Evolutionary conservation across 2,113 vertebrate species (phyloP).

Genomic region (Tinamus guttatus): DNA sequence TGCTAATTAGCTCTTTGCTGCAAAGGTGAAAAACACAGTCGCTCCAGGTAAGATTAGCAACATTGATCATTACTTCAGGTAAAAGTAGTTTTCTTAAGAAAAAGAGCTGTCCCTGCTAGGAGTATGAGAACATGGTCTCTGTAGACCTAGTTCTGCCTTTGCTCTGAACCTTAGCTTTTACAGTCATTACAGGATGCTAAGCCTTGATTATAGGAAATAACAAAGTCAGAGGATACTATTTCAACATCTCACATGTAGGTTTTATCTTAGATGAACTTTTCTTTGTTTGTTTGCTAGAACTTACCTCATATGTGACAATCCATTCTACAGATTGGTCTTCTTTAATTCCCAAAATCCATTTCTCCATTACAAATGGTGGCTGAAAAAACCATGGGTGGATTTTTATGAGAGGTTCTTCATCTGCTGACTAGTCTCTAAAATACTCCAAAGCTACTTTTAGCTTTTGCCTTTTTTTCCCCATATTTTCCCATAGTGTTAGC

Average conservation of each 20-base stretch:
- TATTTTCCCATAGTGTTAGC: neutral
- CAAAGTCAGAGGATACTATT: slow-evolving; percentile 19
- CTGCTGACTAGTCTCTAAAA: neutral
- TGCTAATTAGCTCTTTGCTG: slow-evolving; percentile 45
- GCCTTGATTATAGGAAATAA: slow-evolving; percentile 29
- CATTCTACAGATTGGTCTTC: slow-evolving; percentile 90
- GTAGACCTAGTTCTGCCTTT: slow-evolving; percentile 44
- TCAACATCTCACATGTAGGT: neutral
- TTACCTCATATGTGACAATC: slow-evolving; percentile 93
- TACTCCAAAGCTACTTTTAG: neutral
- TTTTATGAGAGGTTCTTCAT: neutral
- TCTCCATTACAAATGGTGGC: slow-evolving; percentile 99
- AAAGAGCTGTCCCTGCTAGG: neutral
- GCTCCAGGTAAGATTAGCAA: slow-evolving; percentile 21
- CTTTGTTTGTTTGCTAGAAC: slow-evolving; percentile 12
- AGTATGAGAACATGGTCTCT: neutral
- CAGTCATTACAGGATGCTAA: slow-evolving; percentile 34
- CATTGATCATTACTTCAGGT: slow-evolving; percentile 14
- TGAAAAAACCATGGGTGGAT: slow-evolving; percentile 73
- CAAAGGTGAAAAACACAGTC: slow-evolving; percentile 17
- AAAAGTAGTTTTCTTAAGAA: slow-evolving; percentile 7
- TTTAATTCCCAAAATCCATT: slow-evolving; percentile 91
- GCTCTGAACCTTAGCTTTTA: slow-evolving; percentile 37
- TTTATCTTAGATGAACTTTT: slow-evolving; percentile 36
- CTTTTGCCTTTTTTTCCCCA: neutral